Evolutionary conservation across 2,113 vertebrate species (phyloP).

Genomic region (Accipiter virgatus): DNA sequence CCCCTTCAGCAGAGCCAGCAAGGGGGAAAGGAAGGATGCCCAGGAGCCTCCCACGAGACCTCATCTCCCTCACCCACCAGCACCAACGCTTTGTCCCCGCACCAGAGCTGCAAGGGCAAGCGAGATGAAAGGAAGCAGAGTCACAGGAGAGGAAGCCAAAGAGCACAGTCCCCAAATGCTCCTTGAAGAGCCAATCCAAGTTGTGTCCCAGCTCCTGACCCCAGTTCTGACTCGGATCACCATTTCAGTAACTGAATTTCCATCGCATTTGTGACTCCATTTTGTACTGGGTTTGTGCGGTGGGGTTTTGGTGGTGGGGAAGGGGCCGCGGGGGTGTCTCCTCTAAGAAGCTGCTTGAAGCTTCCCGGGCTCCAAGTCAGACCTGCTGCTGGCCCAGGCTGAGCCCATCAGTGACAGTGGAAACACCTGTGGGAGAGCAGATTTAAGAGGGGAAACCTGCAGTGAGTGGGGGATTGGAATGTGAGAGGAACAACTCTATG

Average conservation of each 20-base stretch:
- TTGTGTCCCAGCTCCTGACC: not conserved
- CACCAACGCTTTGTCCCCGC: not conserved
- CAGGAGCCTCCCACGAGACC: not conserved
- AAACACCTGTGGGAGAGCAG: too few relatives aligned
- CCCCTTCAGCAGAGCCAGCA: not conserved
- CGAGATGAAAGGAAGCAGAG: slow-evolving; percentile 76
- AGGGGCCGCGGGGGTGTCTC: too few relatives aligned
- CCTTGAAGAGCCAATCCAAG: not conserved
- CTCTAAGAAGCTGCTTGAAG: too few relatives aligned
- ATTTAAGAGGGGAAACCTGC: too few relatives aligned
- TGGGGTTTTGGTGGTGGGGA: too few relatives aligned
- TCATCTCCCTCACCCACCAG: not conserved
- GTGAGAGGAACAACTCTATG: too few relatives aligned
- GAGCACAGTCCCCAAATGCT: not conserved
- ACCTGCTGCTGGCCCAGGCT: too few relatives aligned
- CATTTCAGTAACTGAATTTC: not conserved
- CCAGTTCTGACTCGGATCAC: not conserved
- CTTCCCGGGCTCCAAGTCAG: too few relatives aligned
- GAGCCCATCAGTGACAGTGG: too few relatives aligned
- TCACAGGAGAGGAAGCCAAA: slow-evolving; percentile 57
- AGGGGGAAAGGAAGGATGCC: not conserved
- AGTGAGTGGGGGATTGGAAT: too few relatives aligned
- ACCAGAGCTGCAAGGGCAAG: not conserved
- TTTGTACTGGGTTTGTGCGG: too few relatives aligned
- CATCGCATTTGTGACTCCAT: not conserved